Evolutionary conservation across 2,888 invertebrate species (phyloP), one percentile per base, ranked within the genome.

Genomic region (Ryuthela nishihirai): DNA sequence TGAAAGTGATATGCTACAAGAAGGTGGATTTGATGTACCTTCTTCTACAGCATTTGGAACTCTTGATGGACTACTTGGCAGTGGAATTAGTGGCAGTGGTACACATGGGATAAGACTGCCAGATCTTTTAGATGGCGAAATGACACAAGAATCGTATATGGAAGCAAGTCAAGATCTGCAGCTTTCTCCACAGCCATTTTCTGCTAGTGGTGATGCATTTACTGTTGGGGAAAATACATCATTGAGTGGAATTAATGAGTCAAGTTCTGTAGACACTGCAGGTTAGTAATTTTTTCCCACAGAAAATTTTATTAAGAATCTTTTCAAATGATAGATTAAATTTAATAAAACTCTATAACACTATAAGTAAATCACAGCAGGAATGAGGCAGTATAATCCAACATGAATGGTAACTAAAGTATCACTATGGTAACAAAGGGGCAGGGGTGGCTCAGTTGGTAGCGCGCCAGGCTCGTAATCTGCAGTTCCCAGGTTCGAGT

Each of bases 51-150:
- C 67, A 40, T 67, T 72, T 10, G 67, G 59, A 10, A 50, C 69
- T 4, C 65, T 73, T 32, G 74, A 74, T 60, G 71, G 72, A 12
- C 58, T 72, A 34, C 62, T 69, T 32, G 69, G 69, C 23, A 69
- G 71, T 53, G 69, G 71, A n/a, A 68, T 69, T 45, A 59, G 67
- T 38, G 64, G 64, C 17, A 59, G 62, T 20, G 66, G 65, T 39
- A 54, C 53, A 40, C 59, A 68, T 17, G 67, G 71, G 18, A 69
- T 70, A 46, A 65, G 69, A 9, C 53, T 68, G 6, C 62, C 68
- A 29, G 72, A 72, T 64, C 62, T 74, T 54, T 72, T 74, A 67
- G 73, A 73, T 55, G 71, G 71, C 15, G 72, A 72, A 35, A 69
- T 69, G 55, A 69, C 69, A 58, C 71, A 72, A 34, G 67, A 69